Percentiles rank a stretch among this genome's conserved stretches.
Evolutionary conservation across 2,888 invertebrate species (phyloP).

Genomic region (Parnassius orleans): DNA sequence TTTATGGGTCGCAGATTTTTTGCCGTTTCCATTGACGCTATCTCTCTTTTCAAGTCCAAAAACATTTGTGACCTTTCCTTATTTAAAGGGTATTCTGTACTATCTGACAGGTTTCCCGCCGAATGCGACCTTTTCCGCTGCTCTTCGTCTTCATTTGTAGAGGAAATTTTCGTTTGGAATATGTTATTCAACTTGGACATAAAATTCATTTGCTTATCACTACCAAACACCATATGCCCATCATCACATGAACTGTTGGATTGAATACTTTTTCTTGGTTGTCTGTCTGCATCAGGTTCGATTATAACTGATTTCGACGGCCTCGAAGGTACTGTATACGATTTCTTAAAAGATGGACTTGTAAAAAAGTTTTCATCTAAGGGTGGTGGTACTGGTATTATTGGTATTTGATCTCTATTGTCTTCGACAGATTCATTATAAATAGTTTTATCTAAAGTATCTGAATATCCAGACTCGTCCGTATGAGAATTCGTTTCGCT

Average conservation of each 20-base stretch:
- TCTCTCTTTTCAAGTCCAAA: slow-evolving; percentile 62
- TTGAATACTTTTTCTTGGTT: slow-evolving; percentile 40
- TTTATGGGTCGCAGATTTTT: slow-evolving; percentile 51
- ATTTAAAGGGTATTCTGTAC: slow-evolving; percentile 41
- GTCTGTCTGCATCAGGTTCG: slow-evolving; percentile 35
- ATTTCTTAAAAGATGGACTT: slow-evolving; percentile 41
- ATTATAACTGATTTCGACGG: slow-evolving; percentile 32
- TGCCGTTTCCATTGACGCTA: slow-evolving; percentile 47
- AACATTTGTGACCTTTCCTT: slow-evolving; percentile 52
- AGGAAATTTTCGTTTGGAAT: slow-evolving; percentile 58
- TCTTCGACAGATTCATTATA: slow-evolving; percentile 56
- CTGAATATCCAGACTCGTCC: slow-evolving; percentile 74
- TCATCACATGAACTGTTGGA: slow-evolving; percentile 45
- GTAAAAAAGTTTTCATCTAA: slow-evolving; percentile 61
- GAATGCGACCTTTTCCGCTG: slow-evolving; percentile 62
- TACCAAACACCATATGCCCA: slow-evolving; percentile 44
- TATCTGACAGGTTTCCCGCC: slow-evolving; percentile 55
- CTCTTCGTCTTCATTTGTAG: slow-evolving; percentile 50
- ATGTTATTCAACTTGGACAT: slow-evolving; percentile 69
- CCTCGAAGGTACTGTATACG: slow-evolving; percentile 44
- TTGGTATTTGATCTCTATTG: slow-evolving; percentile 44
- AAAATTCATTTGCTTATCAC: slow-evolving; percentile 54
- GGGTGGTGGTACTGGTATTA: slow-evolving; percentile 69
- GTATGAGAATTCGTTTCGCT: slow-evolving; percentile 68
- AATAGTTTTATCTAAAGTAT: slow-evolving; percentile 61